Evolutionary conservation across 2,113 vertebrate genomes (phyloP).

Genomic region (Halcyon senegalensis): DNA sequence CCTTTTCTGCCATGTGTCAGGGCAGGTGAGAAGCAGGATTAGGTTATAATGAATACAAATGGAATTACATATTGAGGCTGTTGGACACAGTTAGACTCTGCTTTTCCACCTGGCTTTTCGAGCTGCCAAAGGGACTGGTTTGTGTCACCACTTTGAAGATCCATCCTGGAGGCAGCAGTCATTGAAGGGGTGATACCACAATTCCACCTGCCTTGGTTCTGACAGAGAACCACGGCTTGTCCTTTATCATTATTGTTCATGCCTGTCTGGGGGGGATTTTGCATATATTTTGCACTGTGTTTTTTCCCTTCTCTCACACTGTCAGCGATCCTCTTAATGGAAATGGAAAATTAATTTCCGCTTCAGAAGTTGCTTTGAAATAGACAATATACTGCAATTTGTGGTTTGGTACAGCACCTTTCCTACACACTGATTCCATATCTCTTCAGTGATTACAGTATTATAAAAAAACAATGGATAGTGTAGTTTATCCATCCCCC

Average conservation of each 20-base stretch:
- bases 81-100: neutral
- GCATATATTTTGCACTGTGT: neutral
- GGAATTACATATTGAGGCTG: neutral
- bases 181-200: neutral
- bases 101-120: neutral
- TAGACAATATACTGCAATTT: neutral
- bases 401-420: neutral
- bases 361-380: constrained; percentile 30
- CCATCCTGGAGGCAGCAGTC: neutral
- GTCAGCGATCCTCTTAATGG: neutral
- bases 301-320: neutral
- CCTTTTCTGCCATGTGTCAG: neutral
- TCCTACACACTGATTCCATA: neutral
- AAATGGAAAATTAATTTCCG: constrained; percentile 32
- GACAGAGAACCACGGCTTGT: neutral
- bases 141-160: neutral
- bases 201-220: neutral
- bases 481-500: neutral
- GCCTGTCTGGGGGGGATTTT: neutral
- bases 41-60: neutral
- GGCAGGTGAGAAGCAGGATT: neutral
- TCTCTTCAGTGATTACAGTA: neutral
- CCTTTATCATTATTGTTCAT: neutral
- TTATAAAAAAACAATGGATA: neutral
- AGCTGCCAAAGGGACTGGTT: neutral